Conservation (phyloP, 2,113 vertebrate genomes). For the Lates calcarifer region DNA sequence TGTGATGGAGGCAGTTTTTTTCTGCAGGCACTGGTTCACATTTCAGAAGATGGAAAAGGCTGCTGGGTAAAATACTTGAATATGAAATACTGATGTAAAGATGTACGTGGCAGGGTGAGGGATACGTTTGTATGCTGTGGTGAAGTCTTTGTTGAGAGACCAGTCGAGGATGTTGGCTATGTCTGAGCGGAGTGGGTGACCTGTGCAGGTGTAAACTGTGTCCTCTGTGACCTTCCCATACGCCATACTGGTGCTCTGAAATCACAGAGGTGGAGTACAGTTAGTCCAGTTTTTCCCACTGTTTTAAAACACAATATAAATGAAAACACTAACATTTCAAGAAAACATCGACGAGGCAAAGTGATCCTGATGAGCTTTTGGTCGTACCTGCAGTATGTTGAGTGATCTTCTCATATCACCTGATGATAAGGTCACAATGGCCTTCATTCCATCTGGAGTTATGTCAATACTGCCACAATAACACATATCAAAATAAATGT, state of each 20-base stretch:
- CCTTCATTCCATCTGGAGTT: conserved; percentile 94
- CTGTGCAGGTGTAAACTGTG: conserved; percentile 95
- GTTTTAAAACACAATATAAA: not conserved
- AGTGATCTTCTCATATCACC: conserved; percentile 97
- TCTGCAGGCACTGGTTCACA: not conserved
- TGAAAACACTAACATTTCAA: not conserved
- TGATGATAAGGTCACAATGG: conserved; percentile 92
- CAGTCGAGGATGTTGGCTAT: conserved; percentile 98
- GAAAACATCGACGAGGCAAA: not conserved
- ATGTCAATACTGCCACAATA: conserved; percentile 88
- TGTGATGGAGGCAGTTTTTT: not conserved
- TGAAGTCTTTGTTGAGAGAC: conserved; percentile 97
- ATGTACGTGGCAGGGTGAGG: conserved; percentile 65
- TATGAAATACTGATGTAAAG: too few species aligned
- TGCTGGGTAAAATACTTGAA: not conserved
- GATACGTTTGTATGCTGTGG: conserved; percentile 94
- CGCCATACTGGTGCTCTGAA: conserved; percentile 96
- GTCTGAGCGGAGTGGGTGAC: conserved; percentile 95
- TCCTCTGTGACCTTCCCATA: conserved; percentile 94
- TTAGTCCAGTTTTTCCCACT: not conserved
- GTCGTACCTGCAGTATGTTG: conserved; percentile 94
- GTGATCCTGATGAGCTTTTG: not conserved
- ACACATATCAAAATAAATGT: too few species aligned
- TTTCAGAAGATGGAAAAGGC: not conserved
- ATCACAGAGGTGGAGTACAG: conserved; percentile 9